These are phyloP conservation scores for Corbicula japonica DNA, from an alignment of 2,888 invertebrate species.

Conservation along the genomic window DNA sequence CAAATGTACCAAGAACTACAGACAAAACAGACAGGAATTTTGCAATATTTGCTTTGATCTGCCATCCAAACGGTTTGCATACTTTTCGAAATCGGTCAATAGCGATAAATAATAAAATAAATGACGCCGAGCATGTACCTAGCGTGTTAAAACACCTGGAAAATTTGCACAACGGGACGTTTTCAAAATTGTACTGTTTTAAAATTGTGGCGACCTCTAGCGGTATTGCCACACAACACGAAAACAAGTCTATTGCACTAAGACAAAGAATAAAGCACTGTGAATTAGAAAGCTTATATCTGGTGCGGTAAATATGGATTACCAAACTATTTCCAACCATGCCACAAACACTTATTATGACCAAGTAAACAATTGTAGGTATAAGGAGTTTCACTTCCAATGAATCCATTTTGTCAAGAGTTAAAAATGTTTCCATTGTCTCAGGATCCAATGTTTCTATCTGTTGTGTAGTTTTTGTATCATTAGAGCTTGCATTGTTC, in stretches of 20 bases:
- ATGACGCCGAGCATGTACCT: slow-evolving; percentile 57
- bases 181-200: too few species aligned
- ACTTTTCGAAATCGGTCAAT: slow-evolving; percentile 74
- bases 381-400: slow-evolving; percentile 56
- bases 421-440: too few species aligned
- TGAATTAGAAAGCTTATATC: too few species aligned
- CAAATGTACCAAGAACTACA: slow-evolving; percentile 41
- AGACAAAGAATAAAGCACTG: slow-evolving; percentile 67
- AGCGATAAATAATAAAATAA: slow-evolving; percentile 61
- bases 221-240: slow-evolving; percentile 69
- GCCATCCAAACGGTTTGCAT: slow-evolving; percentile 69
- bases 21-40: slow-evolving; percentile 54
- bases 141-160: slow-evolving; percentile 64
- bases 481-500: too few species aligned
- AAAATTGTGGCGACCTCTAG: too few species aligned
- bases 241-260: slow-evolving; percentile 65
- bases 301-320: too few species aligned
- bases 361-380: slow-evolving; percentile 60
- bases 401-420: slow-evolving; percentile 48
- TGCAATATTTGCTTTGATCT: slow-evolving; percentile 67
- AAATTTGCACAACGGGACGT: too few species aligned
- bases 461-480: too few species aligned
- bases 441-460: too few species aligned
- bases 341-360: slow-evolving; percentile 48
- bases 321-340: too few species aligned